Conservation (phyloP, 2,888 invertebrate genomes). For the Meteorus cinctellus region DNA sequence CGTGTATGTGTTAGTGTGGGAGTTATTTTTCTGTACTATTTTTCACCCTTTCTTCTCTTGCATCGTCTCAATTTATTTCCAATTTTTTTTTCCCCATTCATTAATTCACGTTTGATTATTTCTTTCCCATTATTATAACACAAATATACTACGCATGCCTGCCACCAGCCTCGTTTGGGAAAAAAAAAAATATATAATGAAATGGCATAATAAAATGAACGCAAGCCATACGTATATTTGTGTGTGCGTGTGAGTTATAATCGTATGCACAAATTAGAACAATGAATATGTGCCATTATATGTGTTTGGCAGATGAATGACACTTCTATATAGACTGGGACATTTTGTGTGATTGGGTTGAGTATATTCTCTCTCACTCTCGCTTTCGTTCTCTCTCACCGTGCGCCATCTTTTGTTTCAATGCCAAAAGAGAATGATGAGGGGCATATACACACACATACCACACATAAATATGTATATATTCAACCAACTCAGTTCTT, state of each 20-base stretch:
- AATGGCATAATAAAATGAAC: not conserved
- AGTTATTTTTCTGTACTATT: slow-evolving; percentile 54
- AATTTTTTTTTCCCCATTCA: slow-evolving; percentile 42
- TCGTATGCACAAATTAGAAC: slow-evolving; percentile 73
- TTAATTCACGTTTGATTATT: slow-evolving; percentile 45
- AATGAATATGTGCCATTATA: slow-evolving; percentile 70
- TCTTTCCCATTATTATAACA: not conserved
- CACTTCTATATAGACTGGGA: slow-evolving; percentile 57
- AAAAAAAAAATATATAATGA: slow-evolving; percentile 16
- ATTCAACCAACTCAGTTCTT: not conserved
- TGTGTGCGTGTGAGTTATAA: slow-evolving; percentile 59
- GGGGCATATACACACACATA: not conserved
- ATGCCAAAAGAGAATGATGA: slow-evolving; percentile 31
- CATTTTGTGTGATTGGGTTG: slow-evolving; percentile 49
- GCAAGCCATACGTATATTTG: slow-evolving; percentile 16
- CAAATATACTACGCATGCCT: slow-evolving; percentile 44
- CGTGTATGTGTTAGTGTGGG: slow-evolving; percentile 57
- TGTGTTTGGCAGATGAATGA: slow-evolving; percentile 63
- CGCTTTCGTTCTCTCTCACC: not conserved
- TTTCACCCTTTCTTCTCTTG: slow-evolving; percentile 9
- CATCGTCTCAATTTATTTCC: slow-evolving; percentile 16
- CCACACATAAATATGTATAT: not conserved
- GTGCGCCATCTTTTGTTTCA: slow-evolving; percentile 24
- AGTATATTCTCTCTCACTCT: slow-evolving; percentile 1
- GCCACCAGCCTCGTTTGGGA: slow-evolving; percentile 47